phyloP scores from a whole-genome alignment of 2,113 vertebrate genomes.

The Pleuronectes platessa region DNA sequence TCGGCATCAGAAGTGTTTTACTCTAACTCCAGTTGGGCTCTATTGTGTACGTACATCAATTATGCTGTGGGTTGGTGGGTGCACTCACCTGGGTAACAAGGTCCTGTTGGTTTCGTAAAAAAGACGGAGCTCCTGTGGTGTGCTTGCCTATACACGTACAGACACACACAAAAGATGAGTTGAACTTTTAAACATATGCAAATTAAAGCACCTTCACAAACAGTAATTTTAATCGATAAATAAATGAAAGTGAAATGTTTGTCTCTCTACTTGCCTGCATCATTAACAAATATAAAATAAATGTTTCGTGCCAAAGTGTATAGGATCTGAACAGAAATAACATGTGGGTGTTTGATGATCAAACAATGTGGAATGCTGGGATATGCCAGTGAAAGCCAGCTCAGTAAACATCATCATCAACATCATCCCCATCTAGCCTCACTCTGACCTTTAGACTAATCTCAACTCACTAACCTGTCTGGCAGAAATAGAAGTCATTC shows the following conservation, averaged over 20 bases:
- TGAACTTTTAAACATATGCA: constrained; percentile 10
- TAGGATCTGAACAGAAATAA: constrained; percentile 7
- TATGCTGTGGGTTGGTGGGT: not conserved
- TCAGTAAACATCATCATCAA: constrained; percentile 46
- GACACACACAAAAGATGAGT: constrained; percentile 8
- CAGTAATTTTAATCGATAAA: not conserved
- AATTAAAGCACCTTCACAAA: not conserved
- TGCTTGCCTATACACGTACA: constrained; percentile 86
- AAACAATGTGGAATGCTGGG: constrained; percentile 16
- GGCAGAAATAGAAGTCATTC: constrained; percentile 34
- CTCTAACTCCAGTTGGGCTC: too few relatives aligned
- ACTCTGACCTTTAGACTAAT: constrained; percentile 39
- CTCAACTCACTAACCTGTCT: constrained; percentile 26
- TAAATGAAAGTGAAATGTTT: not conserved
- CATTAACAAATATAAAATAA: not conserved
- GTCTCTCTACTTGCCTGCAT: not conserved
- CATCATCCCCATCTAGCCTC: constrained; percentile 16
- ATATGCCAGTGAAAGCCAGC: constrained; percentile 20
- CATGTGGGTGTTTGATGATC: constrained; percentile 10
- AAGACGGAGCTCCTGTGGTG: constrained; percentile 93
- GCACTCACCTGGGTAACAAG: constrained; percentile 90
- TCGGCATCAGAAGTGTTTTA: too few relatives aligned
- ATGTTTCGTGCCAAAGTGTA: not conserved
- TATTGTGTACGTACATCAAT: not conserved
- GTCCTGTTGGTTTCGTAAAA: constrained; percentile 96